Evolutionary conservation across 2,888 invertebrate species (phyloP).

Genomic region (Andrena dorsata): DNA sequence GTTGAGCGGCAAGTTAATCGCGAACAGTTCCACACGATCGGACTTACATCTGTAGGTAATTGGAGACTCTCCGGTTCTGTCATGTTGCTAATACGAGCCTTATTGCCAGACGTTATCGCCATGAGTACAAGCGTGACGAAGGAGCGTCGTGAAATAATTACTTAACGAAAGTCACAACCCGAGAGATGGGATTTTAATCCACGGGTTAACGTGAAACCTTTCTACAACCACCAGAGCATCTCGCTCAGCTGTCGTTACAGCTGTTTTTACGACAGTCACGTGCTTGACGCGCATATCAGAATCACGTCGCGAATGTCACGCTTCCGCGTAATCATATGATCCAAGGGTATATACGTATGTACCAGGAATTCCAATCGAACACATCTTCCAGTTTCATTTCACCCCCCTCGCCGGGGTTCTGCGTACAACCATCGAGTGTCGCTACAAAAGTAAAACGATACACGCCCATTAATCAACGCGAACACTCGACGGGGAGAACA

Average conservation of each 20-base stretch:
- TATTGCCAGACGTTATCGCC: conserved; percentile 57
- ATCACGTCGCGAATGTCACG: conserved; percentile 12
- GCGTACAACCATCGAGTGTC: not conserved
- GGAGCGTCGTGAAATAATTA: conserved; percentile 11
- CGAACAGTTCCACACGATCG: not conserved
- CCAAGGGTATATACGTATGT: not conserved
- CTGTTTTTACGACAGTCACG: conserved; percentile 45
- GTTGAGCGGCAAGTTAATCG: not conserved
- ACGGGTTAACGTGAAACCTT: conserved; percentile 10
- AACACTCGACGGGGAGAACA: not conserved
- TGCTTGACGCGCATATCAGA: conserved; percentile 26
- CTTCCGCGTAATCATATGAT: not conserved
- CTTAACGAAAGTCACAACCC: not conserved
- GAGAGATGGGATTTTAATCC: conserved; percentile 14
- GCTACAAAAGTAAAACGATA: not conserved
- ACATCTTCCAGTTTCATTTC: not conserved
- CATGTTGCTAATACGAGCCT: conserved; percentile 48
- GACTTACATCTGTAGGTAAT: conserved; percentile 74
- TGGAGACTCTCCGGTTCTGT: conserved; percentile 64
- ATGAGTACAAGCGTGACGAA: conserved; percentile 28
- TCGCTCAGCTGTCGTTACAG: conserved; percentile 26
- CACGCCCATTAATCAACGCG: not conserved
- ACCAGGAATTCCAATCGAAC: no score
- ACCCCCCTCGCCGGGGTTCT: not conserved
- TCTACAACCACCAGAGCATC: conserved; percentile 20